phyloP scores from a whole-genome alignment of 2,797 vertebrate genomes.

The Peromyscus melanophrys region DNA sequence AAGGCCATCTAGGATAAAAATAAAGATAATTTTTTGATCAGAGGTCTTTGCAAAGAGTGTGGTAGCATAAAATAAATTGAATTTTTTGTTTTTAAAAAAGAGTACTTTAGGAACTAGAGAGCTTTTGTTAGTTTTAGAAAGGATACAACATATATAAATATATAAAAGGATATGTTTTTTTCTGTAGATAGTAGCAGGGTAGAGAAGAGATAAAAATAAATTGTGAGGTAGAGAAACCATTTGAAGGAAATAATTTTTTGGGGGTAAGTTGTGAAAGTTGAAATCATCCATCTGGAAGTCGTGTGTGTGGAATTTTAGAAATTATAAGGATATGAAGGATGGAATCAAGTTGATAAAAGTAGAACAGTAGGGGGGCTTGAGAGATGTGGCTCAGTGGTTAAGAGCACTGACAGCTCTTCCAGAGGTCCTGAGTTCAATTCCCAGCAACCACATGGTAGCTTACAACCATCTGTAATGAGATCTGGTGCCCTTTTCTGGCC shows the following conservation, averaged over 20 bases:
- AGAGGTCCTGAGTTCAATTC: too few relatives aligned
- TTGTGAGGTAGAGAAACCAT: slow-evolving; percentile 5
- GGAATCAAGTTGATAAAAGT: slow-evolving; percentile 15
- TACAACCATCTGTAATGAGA: too few relatives aligned
- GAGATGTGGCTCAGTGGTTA: too few relatives aligned
- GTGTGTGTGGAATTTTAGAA: not conserved
- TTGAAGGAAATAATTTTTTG: slow-evolving; percentile 43
- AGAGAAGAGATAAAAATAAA: slow-evolving; percentile 42
- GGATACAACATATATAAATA: not conserved
- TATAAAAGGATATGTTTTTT: not conserved
- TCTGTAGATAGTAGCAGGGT: not conserved
- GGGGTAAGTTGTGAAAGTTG: not conserved
- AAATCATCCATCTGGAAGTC: not conserved
- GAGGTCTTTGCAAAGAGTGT: slow-evolving; percentile 43
- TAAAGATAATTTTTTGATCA: slow-evolving; percentile 22
- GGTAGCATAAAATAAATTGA: not conserved
- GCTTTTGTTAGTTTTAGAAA: not conserved
- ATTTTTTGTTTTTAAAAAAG: not conserved
- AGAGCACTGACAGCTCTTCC: too few relatives aligned
- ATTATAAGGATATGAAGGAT: not conserved
- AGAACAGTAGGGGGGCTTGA: not conserved
- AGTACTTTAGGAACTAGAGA: not conserved
- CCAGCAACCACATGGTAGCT: too few relatives aligned
- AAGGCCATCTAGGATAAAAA: slow-evolving; percentile 12
- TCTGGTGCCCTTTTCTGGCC: too few relatives aligned